A percentile compares a stretch with the other conserved stretches of the same genome.
These are phyloP conservation scores for Porites lutea DNA, from an alignment of 64 coral and sea anemone species.

Conservation along the genomic window DNA sequence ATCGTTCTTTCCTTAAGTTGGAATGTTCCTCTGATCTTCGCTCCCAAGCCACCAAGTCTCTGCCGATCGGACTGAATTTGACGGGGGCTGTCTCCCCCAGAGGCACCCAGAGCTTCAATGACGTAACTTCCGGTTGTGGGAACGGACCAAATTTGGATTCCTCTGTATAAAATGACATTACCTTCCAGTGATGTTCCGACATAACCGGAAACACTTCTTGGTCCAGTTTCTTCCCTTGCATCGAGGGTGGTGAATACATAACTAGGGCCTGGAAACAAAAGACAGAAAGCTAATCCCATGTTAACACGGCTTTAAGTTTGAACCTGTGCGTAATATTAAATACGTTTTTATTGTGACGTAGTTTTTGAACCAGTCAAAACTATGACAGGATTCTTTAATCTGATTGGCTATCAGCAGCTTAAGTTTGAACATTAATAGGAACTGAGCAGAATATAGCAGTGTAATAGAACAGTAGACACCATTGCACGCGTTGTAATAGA, in stretches of 20 bases:
- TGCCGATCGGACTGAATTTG: background rate
- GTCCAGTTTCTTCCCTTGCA: constrained; percentile 2
- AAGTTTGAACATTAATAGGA: too few species aligned
- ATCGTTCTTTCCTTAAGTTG: background rate
- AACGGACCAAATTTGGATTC: constrained; percentile 51
- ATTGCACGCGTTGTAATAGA: too few species aligned
- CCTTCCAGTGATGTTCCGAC: constrained; percentile 29
- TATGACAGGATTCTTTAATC: too few species aligned
- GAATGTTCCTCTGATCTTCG: constrained; percentile 53
- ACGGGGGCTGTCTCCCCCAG: constrained; percentile 21
- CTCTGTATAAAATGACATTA: background rate
- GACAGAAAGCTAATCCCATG: too few species aligned
- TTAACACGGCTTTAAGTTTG: too few species aligned
- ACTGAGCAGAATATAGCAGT: too few species aligned
- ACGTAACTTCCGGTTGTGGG: constrained; percentile 38
- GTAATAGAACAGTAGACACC: too few species aligned
- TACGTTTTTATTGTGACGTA: too few species aligned
- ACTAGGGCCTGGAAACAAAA: background rate
- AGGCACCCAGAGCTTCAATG: constrained; percentile 55
- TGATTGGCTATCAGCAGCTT: too few species aligned
- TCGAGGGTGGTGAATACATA: constrained; percentile 39
- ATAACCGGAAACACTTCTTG: background rate
- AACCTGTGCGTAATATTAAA: too few species aligned
- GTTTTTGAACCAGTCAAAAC: too few species aligned
- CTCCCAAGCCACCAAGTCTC: constrained; percentile 43